Evolutionary conservation across 2,113 vertebrate genomes (phyloP).

Genomic region (Notiomystis cincta): DNA sequence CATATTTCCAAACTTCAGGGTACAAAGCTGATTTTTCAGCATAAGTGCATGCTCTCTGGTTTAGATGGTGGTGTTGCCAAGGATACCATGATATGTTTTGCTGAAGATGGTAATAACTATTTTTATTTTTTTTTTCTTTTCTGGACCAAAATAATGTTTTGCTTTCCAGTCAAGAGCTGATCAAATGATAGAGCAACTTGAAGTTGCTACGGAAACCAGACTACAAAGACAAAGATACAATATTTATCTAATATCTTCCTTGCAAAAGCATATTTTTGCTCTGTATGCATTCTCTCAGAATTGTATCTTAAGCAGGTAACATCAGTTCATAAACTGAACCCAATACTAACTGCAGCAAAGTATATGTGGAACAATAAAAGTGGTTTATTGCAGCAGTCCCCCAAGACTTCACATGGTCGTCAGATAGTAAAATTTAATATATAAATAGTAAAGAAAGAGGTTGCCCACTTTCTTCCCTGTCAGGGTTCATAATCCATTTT

Average conservation of each 20-base stretch:
- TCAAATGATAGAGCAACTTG: not conserved
- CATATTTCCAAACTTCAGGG: not conserved
- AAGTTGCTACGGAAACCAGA: constrained; percentile 7
- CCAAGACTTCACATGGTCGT: not conserved
- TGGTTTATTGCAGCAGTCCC: not conserved
- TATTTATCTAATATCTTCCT: not conserved
- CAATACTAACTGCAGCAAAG: not conserved
- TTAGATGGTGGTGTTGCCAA: not conserved
- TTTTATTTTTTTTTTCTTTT: not conserved
- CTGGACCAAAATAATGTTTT: not conserved
- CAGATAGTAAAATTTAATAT: not conserved
- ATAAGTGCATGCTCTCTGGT: not conserved
- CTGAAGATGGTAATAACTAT: not conserved
- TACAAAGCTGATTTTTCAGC: not conserved
- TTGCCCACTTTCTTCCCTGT: not conserved
- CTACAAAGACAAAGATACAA: not conserved
- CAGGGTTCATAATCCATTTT: not conserved
- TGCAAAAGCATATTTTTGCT: not conserved
- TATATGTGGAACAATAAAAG: not conserved
- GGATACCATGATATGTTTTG: not conserved
- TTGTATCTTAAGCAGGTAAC: not conserved
- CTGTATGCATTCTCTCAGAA: not conserved
- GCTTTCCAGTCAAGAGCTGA: not conserved
- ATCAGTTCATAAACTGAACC: not conserved
- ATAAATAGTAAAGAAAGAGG: not conserved